Base-by-base conservation (phyloP, 2,888 invertebrate genomes). In the Phymatocera aterrima region DNA sequence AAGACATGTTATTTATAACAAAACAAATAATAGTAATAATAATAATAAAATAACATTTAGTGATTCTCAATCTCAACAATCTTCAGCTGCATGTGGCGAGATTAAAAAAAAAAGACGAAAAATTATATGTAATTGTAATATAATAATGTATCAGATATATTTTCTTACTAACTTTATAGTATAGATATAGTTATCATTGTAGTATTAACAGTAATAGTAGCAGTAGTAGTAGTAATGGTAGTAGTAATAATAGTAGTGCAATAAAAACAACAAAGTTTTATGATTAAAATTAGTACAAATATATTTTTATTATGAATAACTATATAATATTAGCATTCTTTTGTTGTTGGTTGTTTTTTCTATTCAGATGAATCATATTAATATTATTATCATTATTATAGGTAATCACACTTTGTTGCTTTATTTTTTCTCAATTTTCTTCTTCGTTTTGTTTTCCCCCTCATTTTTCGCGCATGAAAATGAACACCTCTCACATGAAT, bases 281-380 rank as follows among this genome's bases (percentile, higher is more conserved):
- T 85, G 83, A 85, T 85, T 85, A 83, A 86, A 87, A 87, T 85
- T 85, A 85, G 83, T 87, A 86, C 85, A 86, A 86, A 86, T 85
- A 85, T 86, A 83, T 85, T n/a, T n/a, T 84, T 83, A 85, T 85
- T 84, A 84, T 82, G 82, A 83, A n/a, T n/a, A n/a, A 84, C 51
- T 70, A 65, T 54, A n/a, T 64, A 61, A 34, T 78, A 74, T 72
- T 78, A 77, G 57, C 43, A 24, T 68, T 77, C 21, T 54, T 57
- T 51, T 83, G n/a, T n/a, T n/a, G n/a, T n/a, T n/a, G n/a, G n/a
- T n/a, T n/a, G n/a, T n/a, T n/a, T n/a, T n/a, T n/a, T n/a, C n/a
- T n/a, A n/a, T n/a, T 84, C 81, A 82, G 82, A 83, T 80, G 81
- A 81, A 83, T 72, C 21, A 72, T 84, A 83, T 85, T 82, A 79